These are phyloP conservation scores for Mungos mungo DNA, from an alignment of 2,113 vertebrate genomes.

Conservation along the genomic window DNA sequence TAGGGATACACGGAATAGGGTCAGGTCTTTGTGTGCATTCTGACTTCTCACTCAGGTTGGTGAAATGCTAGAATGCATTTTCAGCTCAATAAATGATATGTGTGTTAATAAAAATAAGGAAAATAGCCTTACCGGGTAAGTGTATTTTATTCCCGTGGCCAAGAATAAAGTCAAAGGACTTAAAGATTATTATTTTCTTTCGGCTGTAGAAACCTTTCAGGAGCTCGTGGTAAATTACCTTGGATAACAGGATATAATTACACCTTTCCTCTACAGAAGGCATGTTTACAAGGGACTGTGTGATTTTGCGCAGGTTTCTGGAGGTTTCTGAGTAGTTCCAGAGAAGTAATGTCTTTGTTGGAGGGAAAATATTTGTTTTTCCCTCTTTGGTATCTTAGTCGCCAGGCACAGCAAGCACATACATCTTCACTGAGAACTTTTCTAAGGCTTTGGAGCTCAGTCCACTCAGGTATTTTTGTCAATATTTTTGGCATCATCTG, in stretches of 20 bases:
- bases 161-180: slow-evolving; percentile 5
- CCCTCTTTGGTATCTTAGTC: not conserved
- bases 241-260: slow-evolving; percentile 42
- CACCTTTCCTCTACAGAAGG: not conserved
- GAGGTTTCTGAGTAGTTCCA: not conserved
- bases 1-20: not conserved
- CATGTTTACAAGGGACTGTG: not conserved
- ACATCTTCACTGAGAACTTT: not conserved
- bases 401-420: not conserved
- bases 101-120: not conserved
- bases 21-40: not conserved
- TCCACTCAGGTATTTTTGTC: not conserved
- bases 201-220: not conserved
- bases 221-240: slow-evolving; percentile 6
- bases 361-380: not conserved
- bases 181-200: slow-evolving; percentile 45
- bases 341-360: not conserved
- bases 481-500: not conserved
- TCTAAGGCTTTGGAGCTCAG: not conserved
- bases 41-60: not conserved
- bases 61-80: slow-evolving; percentile 3
- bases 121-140: not conserved
- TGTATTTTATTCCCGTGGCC: not conserved
- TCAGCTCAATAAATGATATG: not conserved
- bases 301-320: slow-evolving; percentile 1